Base-by-base conservation (phyloP, 2,113 vertebrate genomes). In the Myrmecobius fasciatus region DNA sequence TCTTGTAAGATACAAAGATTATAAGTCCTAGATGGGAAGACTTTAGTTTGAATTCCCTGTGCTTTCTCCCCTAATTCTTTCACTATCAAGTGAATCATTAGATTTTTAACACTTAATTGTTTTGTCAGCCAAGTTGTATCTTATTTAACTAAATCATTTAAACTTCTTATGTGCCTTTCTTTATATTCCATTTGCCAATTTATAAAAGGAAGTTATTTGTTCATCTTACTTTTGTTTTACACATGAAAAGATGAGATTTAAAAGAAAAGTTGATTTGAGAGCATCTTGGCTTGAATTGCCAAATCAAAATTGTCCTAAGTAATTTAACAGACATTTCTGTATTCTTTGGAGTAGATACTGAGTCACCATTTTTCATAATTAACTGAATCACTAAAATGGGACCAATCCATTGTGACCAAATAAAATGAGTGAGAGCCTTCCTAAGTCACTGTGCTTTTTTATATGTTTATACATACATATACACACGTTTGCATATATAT, bases 391-490 rank as follows among this genome's bases (percentile, higher is more conserved):
- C 96, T 98, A 96, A 98, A 97, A 94, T 93, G 89, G 49, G 98
- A 93, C 3, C 96, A 92, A 56, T 97, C 97, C 96, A 94, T 97
- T 94, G 95, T 91, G 96, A 96, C 95, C 97, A 97, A 67, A 52
- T 92, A 90, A 98, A 97, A 96, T 97, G 98, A 98, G 95, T 97
- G 97, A 96, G 94, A 98, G 91, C 89, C 49, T 96, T 95, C 93
- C 89, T 96, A 90, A 97, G 96, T 95, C 96, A 93, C 8, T 96
- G 93, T 91, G 91, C 83, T 95, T 17, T 36, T 75, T n/a, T 36
- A n/a, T n/a, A 20, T 51, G 49, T 51, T 51, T 51, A 75, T 31
- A 36, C 5, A n/a, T 4, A 20, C 14, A 67, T 1, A n/a, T 3
- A 67, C 12, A 67, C 12, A 67, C 36, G 36, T 3, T 14, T 25